phyloP scores from a whole-genome alignment of 2,113 vertebrate species.

The Elanoides forficatus region DNA sequence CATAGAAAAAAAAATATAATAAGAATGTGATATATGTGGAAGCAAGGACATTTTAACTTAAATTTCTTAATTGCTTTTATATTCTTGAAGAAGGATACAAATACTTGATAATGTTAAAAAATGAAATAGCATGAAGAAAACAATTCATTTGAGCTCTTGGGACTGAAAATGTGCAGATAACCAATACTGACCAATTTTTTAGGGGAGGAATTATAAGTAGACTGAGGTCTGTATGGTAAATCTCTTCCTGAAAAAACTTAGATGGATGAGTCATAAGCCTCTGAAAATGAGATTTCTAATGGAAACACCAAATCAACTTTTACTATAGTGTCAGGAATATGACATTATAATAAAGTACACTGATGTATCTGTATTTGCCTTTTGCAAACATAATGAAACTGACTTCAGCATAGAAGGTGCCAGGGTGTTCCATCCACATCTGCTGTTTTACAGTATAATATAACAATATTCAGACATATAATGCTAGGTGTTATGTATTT shows the following conservation, averaged over 20 bases:
- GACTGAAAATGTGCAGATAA: neutral
- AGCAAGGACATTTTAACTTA: neutral
- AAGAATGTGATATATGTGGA: neutral
- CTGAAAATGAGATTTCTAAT: conserved; percentile 58
- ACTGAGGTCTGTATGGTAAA: neutral
- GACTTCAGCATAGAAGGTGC: neutral
- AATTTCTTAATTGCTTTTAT: neutral
- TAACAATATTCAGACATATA: neutral
- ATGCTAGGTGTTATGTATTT: neutral
- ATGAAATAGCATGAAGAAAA: neutral
- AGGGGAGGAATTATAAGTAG: neutral
- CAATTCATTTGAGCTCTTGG: neutral
- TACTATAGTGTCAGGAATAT: conserved; percentile 26
- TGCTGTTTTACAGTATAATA: neutral
- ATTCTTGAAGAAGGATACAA: neutral
- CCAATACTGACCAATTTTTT: neutral
- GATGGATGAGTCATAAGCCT: conserved; percentile 23
- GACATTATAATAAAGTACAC: conserved; percentile 36
- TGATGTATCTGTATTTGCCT: conserved; percentile 27
- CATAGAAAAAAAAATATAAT: accelerated
- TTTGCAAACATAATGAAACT: conserved; percentile 40
- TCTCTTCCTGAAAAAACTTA: conserved; percentile 4
- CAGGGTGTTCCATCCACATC: neutral
- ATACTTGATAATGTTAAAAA: neutral
- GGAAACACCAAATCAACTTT: conserved; percentile 51